These are phyloP conservation scores for Drosophila sp. DNA, from an alignment of 1,140 invertebrate genomes.

Conservation along the genomic window DNA sequence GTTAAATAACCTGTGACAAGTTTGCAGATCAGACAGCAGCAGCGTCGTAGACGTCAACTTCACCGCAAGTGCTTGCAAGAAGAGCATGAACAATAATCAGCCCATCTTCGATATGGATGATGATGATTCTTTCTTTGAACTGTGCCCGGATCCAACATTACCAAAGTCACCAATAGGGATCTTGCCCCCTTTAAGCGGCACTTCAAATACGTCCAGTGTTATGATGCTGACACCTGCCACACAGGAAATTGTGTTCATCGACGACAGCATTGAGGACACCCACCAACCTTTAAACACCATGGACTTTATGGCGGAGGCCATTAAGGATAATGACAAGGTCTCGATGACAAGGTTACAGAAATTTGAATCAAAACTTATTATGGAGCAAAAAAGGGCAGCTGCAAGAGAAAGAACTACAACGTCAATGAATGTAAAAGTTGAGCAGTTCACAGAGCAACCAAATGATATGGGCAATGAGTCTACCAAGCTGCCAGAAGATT, in stretches of 20 bases:
- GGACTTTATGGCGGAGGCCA: constrained; percentile 66
- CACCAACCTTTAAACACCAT: constrained; percentile 57
- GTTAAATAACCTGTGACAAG: constrained; percentile 46
- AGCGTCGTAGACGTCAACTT: constrained; percentile 37
- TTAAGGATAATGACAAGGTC: constrained; percentile 58
- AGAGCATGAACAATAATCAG: constrained; percentile 18
- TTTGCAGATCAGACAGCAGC: constrained; percentile 60
- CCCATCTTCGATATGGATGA: constrained; percentile 48
- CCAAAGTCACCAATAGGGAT: background rate
- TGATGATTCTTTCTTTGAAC: constrained; percentile 46
- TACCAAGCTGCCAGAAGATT: constrained; percentile 62
- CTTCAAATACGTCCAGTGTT: constrained; percentile 58
- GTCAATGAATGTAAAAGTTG: constrained; percentile 34
- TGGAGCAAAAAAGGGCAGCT: constrained; percentile 37
- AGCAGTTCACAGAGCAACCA: constrained; percentile 49
- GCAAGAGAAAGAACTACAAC: background rate
- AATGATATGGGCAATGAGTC: constrained; percentile 58
- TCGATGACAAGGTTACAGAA: constrained; percentile 44
- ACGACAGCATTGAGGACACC: constrained; percentile 56
- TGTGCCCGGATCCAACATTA: constrained; percentile 27
- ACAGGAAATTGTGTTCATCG: constrained; percentile 75
- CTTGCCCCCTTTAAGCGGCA: constrained; percentile 39
- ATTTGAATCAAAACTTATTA: constrained; percentile 55
- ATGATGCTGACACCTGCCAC: constrained; percentile 65
- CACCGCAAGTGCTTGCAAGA: constrained; percentile 14